phyloP scores from a whole-genome alignment of 2,888 invertebrate species.

The Deilephila elpenor region DNA sequence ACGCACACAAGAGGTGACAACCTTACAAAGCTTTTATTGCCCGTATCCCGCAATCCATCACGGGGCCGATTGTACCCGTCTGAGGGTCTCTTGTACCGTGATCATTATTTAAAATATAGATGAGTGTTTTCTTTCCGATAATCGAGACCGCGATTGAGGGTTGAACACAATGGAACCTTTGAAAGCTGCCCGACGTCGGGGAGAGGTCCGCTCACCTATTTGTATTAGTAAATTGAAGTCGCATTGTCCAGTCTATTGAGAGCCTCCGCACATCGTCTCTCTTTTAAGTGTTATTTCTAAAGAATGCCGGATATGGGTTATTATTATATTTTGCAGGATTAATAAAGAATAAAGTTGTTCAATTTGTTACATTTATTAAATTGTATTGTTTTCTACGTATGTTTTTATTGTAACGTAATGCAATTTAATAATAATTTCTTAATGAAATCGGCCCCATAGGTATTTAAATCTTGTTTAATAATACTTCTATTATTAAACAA shows the following conservation, averaged over 20 bases:
- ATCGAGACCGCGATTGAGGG: conserved; percentile 82
- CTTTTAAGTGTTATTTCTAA: conserved; percentile 14
- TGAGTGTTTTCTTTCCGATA: conserved; percentile 85
- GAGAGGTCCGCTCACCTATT: conserved; percentile 72
- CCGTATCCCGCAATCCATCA: conserved; percentile 78
- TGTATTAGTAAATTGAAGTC: conserved; percentile 83
- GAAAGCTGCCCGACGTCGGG: conserved; percentile 72
- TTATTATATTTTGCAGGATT: neutral
- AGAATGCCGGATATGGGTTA: conserved; percentile 9
- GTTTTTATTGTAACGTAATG: too few relatives aligned
- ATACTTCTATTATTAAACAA: too few relatives aligned
- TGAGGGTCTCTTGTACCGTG: conserved; percentile 61
- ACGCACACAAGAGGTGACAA: conserved; percentile 61
- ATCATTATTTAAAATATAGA: conserved; percentile 85
- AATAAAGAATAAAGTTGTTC: neutral
- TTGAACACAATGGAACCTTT: conserved; percentile 75
- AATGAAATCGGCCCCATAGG: too few relatives aligned
- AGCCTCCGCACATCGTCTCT: conserved; percentile 42
- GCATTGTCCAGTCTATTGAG: conserved; percentile 72
- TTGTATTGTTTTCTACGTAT: neutral
- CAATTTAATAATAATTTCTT: too few relatives aligned
- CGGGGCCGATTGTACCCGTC: conserved; percentile 66
- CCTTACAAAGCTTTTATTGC: conserved; percentile 70
- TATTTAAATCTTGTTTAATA: too few relatives aligned
- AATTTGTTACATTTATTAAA: neutral